phyloP scores from a whole-genome alignment of 2,113 vertebrate genomes.

The Emydura subglobosa region DNA sequence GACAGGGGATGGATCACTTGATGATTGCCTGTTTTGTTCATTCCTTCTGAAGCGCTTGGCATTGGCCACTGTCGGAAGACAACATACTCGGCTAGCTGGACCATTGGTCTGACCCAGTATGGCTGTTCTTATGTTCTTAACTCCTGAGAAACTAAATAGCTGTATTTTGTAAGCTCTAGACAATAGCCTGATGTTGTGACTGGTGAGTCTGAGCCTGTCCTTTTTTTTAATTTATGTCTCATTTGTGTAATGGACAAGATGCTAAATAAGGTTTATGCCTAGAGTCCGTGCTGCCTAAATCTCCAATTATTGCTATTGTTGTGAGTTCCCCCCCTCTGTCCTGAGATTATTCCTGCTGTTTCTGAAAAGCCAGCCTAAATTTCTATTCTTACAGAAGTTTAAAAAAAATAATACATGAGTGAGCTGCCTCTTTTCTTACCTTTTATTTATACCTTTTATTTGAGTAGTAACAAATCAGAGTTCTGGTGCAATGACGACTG shows the following conservation, averaged over 20 bases:
- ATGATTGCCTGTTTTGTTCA: no score
- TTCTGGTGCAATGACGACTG: conserved; percentile 18
- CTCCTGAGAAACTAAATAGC: background rate
- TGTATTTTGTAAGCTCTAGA: background rate
- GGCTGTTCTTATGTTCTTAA: background rate
- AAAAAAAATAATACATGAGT: background rate
- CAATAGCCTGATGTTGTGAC: background rate
- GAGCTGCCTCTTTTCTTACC: background rate
- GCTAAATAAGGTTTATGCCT: background rate
- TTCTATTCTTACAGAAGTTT: conserved; percentile 26
- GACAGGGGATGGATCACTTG: no score
- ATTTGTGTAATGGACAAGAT: background rate
- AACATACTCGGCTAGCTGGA: no score
- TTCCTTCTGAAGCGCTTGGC: no score
- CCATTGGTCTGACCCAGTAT: no score
- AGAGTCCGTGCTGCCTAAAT: background rate
- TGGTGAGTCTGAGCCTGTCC: background rate
- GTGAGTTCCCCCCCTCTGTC: background rate
- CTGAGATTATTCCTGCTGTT: conserved; percentile 39
- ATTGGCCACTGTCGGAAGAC: no score
- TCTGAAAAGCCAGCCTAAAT: conserved; percentile 1
- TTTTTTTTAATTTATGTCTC: background rate
- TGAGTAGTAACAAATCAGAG: conserved; percentile 41
- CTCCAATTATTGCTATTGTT: background rate
- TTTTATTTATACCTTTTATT: conserved; percentile 25